A percentile compares a stretch with the other conserved stretches of the same genome.
Conservation (phyloP, 2,797 vertebrate species). For the Ceyx erithaca region DNA sequence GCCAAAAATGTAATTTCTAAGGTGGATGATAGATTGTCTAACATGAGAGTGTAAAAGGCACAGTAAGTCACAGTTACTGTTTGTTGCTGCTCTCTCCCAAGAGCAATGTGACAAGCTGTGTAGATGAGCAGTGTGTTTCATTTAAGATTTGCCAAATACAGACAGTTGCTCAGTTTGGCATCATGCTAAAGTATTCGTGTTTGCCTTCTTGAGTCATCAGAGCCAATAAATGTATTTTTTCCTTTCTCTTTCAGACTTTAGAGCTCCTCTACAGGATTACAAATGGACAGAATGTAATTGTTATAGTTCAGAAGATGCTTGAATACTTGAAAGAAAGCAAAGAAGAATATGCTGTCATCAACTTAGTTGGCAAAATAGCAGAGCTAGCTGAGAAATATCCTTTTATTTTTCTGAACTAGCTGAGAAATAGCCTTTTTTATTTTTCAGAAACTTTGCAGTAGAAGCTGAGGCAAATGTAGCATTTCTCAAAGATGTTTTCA, state of each 20-base stretch:
- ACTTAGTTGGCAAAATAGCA: conserved; percentile 92
- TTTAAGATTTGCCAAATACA: not conserved
- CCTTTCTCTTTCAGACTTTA: conserved; percentile 84
- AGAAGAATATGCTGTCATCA: conserved; percentile 89
- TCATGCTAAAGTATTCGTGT: not conserved
- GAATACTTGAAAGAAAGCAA: conserved; percentile 88
- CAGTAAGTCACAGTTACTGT: not conserved
- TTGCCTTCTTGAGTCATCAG: not conserved
- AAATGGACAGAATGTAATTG: conserved; percentile 91
- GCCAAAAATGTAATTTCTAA: not conserved
- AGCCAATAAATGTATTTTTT: conserved; percentile 2
- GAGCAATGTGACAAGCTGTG: not conserved
- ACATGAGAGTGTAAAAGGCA: not conserved
- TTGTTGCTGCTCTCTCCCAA: not conserved
- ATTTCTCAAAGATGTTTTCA: not conserved
- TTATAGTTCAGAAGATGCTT: conserved; percentile 97
- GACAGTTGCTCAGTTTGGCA: not conserved
- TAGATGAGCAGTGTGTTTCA: not conserved
- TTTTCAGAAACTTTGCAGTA: not conserved
- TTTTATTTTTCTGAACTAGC: conserved; percentile 86
- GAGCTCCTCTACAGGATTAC: conserved; percentile 97
- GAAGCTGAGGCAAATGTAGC: not conserved
- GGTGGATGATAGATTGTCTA: not conserved
- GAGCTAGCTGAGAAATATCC: conserved; percentile 99
- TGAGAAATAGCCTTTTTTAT: conserved; percentile 95